phyloP scores from a whole-genome alignment of 2,888 invertebrate genomes.

The Watsonalla cultraria region DNA sequence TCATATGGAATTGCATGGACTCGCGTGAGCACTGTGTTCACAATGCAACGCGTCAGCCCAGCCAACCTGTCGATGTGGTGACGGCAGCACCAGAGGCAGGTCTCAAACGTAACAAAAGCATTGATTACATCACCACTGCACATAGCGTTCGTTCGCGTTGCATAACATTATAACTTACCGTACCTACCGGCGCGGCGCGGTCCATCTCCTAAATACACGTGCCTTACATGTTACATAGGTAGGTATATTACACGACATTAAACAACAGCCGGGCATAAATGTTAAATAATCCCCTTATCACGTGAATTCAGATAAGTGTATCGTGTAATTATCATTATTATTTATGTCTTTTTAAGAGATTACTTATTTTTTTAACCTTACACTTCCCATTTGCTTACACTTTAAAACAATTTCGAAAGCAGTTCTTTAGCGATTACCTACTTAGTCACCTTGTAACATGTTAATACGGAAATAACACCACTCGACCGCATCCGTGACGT shows the following conservation, averaged over 20 bases:
- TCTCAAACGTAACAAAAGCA: slow-evolving; percentile 23
- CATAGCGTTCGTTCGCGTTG: slow-evolving; percentile 22
- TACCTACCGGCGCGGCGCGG: neutral
- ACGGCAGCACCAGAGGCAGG: slow-evolving; percentile 17
- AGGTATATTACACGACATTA: neutral
- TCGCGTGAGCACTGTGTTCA: neutral
- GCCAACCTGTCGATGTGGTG: slow-evolving; percentile 10
- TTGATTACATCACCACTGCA: slow-evolving; percentile 27
- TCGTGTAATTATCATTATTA: no score
- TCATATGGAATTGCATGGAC: slow-evolving; percentile 14
- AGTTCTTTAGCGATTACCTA: neutral
- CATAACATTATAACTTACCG: neutral
- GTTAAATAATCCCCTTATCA: neutral
- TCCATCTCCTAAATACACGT: neutral
- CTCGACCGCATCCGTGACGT: slow-evolving; percentile 15
- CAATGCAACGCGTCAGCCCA: slow-evolving; percentile 12
- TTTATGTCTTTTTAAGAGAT: no score
- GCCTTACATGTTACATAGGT: neutral
- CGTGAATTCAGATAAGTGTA: no score
- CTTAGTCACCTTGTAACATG: slow-evolving; percentile 12
- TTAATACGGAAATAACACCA: slow-evolving; percentile 25
- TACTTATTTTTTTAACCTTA: no score
- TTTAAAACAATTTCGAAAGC: neutral
- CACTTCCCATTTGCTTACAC: no score
- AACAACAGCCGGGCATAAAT: neutral